These are phyloP conservation scores for Corella eumyota DNA, from an alignment of 23 tunicate genomes.

Conservation along the genomic window DNA sequence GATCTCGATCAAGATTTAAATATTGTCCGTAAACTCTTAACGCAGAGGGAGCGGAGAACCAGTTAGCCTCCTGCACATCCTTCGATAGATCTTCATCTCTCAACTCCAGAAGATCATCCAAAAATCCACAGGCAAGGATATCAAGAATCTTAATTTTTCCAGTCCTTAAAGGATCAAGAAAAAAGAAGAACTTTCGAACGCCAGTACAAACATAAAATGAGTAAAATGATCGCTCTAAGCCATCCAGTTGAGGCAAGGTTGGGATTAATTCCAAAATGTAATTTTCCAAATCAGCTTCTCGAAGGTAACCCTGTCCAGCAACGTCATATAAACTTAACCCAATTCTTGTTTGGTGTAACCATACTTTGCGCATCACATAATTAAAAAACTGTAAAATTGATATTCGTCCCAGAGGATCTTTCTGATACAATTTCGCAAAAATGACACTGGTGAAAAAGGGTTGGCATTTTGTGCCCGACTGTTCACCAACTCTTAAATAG, in stretches of 20 bases:
- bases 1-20: conserved; percentile 90
- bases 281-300: conserved; percentile 97
- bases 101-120: conserved; percentile 92
- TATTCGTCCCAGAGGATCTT: conserved; percentile 85
- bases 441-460: conserved; percentile 67
- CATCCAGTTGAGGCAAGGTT: conserved; percentile 94
- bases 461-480: conserved; percentile 71
- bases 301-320: conserved; percentile 92
- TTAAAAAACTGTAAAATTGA: conserved; percentile 96
- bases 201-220: conserved; percentile 99
- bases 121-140: conserved; percentile 93
- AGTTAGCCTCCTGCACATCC: conserved; percentile 93
- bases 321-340: conserved; percentile 96
- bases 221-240: conserved; percentile 92
- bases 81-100: conserved; percentile 97
- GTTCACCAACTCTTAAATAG: conserved; percentile 51
- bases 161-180: conserved; percentile 92
- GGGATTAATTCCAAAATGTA: conserved; percentile 96
- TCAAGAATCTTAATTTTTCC: conserved; percentile 93
- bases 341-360: conserved; percentile 98
- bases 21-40: conserved; percentile 95
- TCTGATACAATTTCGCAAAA: conserved; percentile 70
- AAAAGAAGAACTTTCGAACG: conserved; percentile 97
- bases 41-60: conserved; percentile 99
- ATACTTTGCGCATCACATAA: conserved; percentile 98